These are phyloP conservation scores for Troides aeacus DNA, from an alignment of 2,888 invertebrate genomes.

Conservation along the genomic window DNA sequence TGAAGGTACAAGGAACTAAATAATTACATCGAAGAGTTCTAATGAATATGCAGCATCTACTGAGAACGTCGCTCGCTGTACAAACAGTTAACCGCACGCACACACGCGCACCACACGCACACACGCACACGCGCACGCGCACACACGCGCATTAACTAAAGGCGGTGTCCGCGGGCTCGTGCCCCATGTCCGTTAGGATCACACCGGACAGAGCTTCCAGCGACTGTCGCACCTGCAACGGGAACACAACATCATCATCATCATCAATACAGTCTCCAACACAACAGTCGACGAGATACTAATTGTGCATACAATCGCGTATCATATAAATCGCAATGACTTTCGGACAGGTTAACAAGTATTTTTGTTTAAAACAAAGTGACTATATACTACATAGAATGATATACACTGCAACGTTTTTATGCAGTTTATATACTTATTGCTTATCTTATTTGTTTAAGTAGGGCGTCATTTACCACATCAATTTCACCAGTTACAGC, in stretches of 20 bases:
- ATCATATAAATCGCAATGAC: no score
- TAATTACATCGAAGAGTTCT: neutral
- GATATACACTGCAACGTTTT: no score
- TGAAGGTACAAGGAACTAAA: neutral
- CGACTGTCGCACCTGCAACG: constrained; percentile 87
- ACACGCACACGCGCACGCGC: neutral
- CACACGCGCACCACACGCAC: neutral
- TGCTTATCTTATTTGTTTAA: no score
- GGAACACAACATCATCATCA: constrained; percentile 11
- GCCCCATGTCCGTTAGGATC: constrained; percentile 71
- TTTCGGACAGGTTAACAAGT: no score
- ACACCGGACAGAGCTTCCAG: constrained; percentile 88
- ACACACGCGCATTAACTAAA: constrained; percentile 61
- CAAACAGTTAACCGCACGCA: neutral
- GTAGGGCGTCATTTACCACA: no score
- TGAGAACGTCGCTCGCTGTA: neutral
- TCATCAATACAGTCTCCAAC: no score
- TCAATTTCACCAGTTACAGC: no score
- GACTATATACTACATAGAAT: no score
- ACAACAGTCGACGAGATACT: no score
- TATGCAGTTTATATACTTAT: no score
- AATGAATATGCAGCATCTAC: neutral
- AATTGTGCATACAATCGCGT: no score
- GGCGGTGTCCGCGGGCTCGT: constrained; percentile 66
- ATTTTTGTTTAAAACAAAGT: no score